Conservation (phyloP, 2,113 vertebrate species). For the Indri indri region DNA sequence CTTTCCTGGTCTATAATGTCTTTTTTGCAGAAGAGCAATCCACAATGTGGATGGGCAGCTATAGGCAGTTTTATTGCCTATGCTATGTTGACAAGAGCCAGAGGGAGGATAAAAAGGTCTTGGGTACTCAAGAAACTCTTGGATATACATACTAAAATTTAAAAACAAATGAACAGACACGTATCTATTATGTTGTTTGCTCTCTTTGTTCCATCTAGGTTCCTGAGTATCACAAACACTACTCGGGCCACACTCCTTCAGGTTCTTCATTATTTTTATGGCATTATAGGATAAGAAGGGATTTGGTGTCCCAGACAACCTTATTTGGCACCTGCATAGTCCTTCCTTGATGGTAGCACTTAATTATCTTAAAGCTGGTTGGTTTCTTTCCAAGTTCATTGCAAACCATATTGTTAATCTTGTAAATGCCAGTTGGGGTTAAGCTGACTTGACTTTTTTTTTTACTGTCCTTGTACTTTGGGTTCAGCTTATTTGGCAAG, state of each 20-base stretch:
- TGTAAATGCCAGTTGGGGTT: constrained; percentile 55
- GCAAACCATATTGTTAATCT: constrained; percentile 57
- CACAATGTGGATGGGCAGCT: not conserved
- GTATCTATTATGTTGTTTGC: not conserved
- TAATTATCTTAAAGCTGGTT: constrained; percentile 54
- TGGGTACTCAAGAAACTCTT: not conserved
- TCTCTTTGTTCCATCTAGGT: not conserved
- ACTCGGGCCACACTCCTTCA: not conserved
- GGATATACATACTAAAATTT: not conserved
- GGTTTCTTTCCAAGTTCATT: constrained; percentile 31
- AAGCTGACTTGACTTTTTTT: constrained; percentile 53
- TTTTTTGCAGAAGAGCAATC: not conserved
- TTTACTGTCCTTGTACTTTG: constrained; percentile 45
- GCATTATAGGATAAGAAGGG: not conserved
- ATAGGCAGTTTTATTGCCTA: not conserved
- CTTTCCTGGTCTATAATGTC: not conserved
- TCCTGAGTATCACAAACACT: not conserved
- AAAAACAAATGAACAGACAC: not conserved
- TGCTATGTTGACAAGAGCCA: not conserved
- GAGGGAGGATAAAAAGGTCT: not conserved
- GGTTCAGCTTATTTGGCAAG: constrained; percentile 58
- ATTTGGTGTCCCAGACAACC: constrained; percentile 7
- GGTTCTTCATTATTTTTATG: constrained; percentile 7
- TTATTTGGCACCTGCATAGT: not conserved
- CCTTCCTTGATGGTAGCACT: constrained; percentile 43